Conservation (phyloP, 2,888 invertebrate genomes). For the Notocelia uddmanniana region DNA sequence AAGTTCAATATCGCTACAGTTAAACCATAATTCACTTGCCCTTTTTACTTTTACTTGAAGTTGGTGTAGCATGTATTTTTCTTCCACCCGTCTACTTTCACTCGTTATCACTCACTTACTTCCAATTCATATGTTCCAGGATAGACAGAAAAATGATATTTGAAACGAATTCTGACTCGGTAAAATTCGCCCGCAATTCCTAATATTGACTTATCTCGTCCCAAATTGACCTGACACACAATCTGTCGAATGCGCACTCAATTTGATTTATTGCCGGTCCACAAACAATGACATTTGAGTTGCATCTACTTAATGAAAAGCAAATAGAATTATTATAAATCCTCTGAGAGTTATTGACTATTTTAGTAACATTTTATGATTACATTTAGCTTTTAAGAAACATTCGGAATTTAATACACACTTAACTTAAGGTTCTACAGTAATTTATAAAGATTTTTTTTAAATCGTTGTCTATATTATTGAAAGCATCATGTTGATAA, state of each 20-base stretch:
- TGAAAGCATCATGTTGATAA: no score
- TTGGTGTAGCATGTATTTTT: not conserved
- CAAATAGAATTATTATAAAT: not conserved
- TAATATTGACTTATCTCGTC: conserved; percentile 16
- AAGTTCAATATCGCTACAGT: no score
- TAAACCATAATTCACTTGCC: no score
- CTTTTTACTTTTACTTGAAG: no score
- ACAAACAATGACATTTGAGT: conserved; percentile 17
- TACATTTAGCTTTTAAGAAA: not conserved
- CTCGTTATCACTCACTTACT: not conserved
- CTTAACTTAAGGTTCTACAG: no score
- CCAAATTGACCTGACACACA: conserved; percentile 19
- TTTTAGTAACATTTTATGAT: not conserved
- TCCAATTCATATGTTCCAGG: not conserved
- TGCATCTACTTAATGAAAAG: not conserved
- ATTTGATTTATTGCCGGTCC: conserved; percentile 29
- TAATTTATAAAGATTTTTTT: no score
- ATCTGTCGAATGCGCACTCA: conserved; percentile 13
- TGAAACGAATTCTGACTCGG: not conserved
- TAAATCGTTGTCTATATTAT: no score
- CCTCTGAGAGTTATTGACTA: not conserved
- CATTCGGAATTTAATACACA: not conserved
- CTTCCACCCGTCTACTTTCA: not conserved
- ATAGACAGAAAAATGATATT: not conserved
- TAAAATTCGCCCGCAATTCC: not conserved